A percentile compares a stretch with the other conserved stretches of the same genome.
phyloP scores from a whole-genome alignment of 2,113 vertebrate species.

The Mola mola region DNA sequence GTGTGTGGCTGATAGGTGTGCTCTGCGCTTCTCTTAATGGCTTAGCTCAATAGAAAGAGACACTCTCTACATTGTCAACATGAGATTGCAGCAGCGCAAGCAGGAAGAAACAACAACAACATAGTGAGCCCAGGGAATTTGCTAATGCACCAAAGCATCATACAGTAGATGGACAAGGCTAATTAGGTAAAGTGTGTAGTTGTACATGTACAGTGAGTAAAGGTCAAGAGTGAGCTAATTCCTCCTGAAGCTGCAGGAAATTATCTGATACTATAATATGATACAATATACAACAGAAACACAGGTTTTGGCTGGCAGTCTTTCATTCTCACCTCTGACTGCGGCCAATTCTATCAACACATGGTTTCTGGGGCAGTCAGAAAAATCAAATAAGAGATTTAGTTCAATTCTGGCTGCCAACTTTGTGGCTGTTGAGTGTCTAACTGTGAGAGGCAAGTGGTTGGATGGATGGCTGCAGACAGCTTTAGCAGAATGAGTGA shows the following conservation, averaged over 20 bases:
- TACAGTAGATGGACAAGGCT: conserved; percentile 39
- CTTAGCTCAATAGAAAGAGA: conserved; percentile 57
- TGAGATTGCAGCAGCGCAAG: conserved; percentile 43
- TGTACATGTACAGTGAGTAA: neutral
- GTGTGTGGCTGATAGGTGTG: conserved; percentile 14
- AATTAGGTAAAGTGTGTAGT: conserved; percentile 34
- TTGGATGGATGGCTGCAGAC: conserved; percentile 53
- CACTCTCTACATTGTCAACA: conserved; percentile 34
- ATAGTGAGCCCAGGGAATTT: conserved; percentile 59
- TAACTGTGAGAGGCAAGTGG: conserved; percentile 45
- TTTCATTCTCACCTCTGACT: conserved; percentile 18
- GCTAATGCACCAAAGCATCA: conserved; percentile 46
- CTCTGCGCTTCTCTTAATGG: conserved; percentile 59
- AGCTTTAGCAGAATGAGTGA: conserved; percentile 56
- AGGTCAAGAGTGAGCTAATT: conserved; percentile 18
- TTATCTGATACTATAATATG: neutral
- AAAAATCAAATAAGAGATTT: conserved; percentile 45
- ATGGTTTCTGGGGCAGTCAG: conserved; percentile 13
- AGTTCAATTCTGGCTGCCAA: conserved; percentile 28
- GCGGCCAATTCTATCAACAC: conserved; percentile 19
- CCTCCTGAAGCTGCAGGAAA: neutral
- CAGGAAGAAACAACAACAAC: conserved; percentile 51
- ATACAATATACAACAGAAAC: neutral
- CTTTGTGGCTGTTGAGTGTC: conserved; percentile 31
- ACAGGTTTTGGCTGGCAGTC: neutral